These are phyloP conservation scores for Somateria mollissima DNA, from an alignment of 2,797 vertebrate genomes.

Conservation along the genomic window DNA sequence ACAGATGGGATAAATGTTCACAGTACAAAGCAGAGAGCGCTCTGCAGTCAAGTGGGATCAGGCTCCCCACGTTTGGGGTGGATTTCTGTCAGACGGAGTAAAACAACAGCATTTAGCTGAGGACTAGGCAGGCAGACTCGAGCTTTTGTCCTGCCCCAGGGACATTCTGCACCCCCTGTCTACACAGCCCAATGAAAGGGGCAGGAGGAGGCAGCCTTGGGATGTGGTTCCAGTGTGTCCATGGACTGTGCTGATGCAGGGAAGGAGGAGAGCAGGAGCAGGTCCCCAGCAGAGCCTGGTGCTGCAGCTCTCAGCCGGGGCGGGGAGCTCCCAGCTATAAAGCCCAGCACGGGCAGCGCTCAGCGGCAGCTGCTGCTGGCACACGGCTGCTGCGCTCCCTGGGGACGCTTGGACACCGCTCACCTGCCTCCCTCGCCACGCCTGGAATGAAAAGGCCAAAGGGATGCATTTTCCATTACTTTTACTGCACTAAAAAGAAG, in stretches of 20 bases:
- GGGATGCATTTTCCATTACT: not conserved
- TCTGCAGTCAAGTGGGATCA: rapidly evolving
- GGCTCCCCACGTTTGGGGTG: rapidly evolving
- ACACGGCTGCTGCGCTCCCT: rapidly evolving
- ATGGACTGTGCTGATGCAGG: rapidly evolving
- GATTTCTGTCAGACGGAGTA: not conserved
- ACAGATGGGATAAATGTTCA: too few species aligned
- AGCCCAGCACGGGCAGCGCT: not conserved
- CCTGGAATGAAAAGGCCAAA: not conserved
- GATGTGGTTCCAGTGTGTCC: rapidly evolving
- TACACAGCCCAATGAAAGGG: rapidly evolving
- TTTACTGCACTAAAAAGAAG: not conserved
- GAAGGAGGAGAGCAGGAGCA: not conserved
- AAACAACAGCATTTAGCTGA: rapidly evolving
- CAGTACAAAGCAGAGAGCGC: rapidly evolving
- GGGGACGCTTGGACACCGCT: rapidly evolving
- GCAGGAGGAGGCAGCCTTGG: not conserved
- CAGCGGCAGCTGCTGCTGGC: not conserved
- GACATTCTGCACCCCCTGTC: not conserved
- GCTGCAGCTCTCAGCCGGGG: not conserved
- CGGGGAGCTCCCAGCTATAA: constrained; percentile 42
- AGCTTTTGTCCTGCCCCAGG: rapidly evolving
- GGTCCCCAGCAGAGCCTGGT: not conserved
- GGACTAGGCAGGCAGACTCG: not conserved
- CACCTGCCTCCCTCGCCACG: rapidly evolving